Conservation (phyloP, 2,797 vertebrate species). For the Thaleichthys pacificus region DNA sequence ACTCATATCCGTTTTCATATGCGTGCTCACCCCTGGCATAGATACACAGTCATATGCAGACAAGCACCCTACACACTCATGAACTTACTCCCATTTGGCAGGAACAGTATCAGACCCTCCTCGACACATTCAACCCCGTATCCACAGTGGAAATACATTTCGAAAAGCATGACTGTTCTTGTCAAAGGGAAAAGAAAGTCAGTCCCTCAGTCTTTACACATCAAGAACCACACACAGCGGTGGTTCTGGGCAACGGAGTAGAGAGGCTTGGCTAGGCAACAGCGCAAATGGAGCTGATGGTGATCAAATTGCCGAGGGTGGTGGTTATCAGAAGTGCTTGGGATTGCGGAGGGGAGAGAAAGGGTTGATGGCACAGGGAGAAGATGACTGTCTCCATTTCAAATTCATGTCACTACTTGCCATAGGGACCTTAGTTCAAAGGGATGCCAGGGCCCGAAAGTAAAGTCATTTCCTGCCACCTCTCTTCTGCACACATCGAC, state of each 20-base stretch:
- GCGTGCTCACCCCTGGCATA: not conserved
- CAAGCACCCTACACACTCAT: not conserved
- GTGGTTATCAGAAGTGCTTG: conserved; percentile 60
- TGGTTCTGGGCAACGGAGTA: conserved; percentile 40
- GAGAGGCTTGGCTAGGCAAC: conserved; percentile 36
- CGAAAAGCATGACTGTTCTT: conserved; percentile 43
- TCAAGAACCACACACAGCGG: conserved; percentile 31
- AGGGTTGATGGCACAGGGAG: conserved; percentile 45
- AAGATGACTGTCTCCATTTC: conserved; percentile 50
- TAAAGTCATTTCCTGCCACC: conserved; percentile 66
- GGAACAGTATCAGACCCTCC: too few species aligned
- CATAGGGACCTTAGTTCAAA: conserved; percentile 60
- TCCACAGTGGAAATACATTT: conserved; percentile 26
- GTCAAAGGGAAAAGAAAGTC: conserved; percentile 51
- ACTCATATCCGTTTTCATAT: not conserved
- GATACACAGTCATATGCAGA: not conserved
- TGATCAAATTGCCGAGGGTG: conserved; percentile 51
- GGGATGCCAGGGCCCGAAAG: conserved; percentile 52
- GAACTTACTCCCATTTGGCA: too few species aligned
- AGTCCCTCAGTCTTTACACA: conserved; percentile 45
- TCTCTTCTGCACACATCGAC: conserved; percentile 49
- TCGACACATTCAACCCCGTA: too few species aligned
- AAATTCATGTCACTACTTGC: conserved; percentile 55
- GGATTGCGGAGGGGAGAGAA: conserved; percentile 39
- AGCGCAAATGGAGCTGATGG: conserved; percentile 57